phyloP scores from a whole-genome alignment of 1,140 invertebrate genomes.

The Caerostris darwini region DNA sequence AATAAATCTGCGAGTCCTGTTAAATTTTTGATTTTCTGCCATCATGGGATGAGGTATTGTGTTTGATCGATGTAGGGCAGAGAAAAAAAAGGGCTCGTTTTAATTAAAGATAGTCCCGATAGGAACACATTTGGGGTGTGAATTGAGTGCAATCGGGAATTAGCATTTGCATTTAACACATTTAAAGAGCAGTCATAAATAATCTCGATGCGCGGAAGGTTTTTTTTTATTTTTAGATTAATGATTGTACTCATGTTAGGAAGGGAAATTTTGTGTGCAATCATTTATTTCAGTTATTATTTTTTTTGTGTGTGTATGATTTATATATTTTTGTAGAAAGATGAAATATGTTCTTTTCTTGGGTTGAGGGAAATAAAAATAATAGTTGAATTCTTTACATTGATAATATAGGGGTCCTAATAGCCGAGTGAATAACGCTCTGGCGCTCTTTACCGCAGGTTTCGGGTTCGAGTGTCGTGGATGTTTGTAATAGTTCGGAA shows the following conservation, averaged over 20 bases:
- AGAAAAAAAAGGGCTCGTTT: background rate
- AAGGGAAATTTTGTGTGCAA: too few species aligned
- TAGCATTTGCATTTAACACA: slow-evolving; percentile 14
- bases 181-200: background rate
- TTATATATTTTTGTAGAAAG: too few species aligned
- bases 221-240: background rate
- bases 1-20: slow-evolving; percentile 28
- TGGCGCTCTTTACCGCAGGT: too few species aligned
- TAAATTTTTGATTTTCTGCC: background rate
- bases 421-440: too few species aligned
- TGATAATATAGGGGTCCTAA: too few species aligned
- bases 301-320: background rate
- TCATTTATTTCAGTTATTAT: background rate
- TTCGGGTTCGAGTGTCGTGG: too few species aligned
- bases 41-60: slow-evolving; percentile 22
- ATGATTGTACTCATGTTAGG: background rate
- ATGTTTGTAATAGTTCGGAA: too few species aligned
- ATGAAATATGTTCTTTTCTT: too few species aligned
- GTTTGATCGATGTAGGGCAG: background rate
- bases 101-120: background rate
- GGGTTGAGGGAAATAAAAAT: too few species aligned
- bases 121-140: slow-evolving; percentile 10
- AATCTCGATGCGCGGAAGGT: background rate
- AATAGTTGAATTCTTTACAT: too few species aligned
- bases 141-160: background rate